phyloP scores from a whole-genome alignment of 2,797 vertebrate species.

The Telmatherina bonti region DNA sequence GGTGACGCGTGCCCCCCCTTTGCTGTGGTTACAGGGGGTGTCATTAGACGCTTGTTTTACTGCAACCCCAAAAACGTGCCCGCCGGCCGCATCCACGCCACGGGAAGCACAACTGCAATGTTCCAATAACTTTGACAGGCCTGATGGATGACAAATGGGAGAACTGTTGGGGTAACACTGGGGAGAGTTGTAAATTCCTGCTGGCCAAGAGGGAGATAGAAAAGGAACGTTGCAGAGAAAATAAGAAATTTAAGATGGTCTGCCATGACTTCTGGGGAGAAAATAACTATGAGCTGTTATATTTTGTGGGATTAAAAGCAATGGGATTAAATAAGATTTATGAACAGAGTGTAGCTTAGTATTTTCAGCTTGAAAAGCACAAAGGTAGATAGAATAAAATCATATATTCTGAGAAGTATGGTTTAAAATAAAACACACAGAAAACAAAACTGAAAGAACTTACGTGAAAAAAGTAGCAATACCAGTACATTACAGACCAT shows the following conservation, averaged over 20 bases:
- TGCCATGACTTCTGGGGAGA: slow-evolving; percentile 52
- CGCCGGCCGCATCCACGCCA: slow-evolving; percentile 82
- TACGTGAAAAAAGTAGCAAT: no score
- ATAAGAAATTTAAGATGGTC: slow-evolving; percentile 56
- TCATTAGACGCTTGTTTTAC: slow-evolving; percentile 86
- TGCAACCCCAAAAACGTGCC: slow-evolving; percentile 82
- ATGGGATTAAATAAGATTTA: slow-evolving; percentile 21
- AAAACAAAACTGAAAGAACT: no score
- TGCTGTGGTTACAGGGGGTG: slow-evolving; percentile 84
- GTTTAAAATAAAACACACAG: no score
- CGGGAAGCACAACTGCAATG: slow-evolving; percentile 68
- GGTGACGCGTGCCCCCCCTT: slow-evolving; percentile 78
- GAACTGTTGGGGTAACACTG: slow-evolving; percentile 54
- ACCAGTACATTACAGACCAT: no score
- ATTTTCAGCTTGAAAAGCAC: slow-evolving; percentile 17
- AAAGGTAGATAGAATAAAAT: slow-evolving; percentile 23
- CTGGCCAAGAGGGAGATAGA: slow-evolving; percentile 62
- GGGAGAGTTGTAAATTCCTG: slow-evolving; percentile 68
- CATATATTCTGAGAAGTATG: slow-evolving; percentile 8
- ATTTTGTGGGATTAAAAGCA: slow-evolving; percentile 42
- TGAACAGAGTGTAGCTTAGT: slow-evolving; percentile 9
- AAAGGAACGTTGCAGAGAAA: slow-evolving; percentile 59
- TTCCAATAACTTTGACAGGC: slow-evolving; percentile 69
- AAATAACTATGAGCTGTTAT: slow-evolving; percentile 45
- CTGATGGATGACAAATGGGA: slow-evolving; percentile 72